A percentile compares a stretch with the other conserved stretches of the same genome.
These are phyloP conservation scores for Xestia xanthographa DNA, from an alignment of 2,888 invertebrate species.

Conservation along the genomic window DNA sequence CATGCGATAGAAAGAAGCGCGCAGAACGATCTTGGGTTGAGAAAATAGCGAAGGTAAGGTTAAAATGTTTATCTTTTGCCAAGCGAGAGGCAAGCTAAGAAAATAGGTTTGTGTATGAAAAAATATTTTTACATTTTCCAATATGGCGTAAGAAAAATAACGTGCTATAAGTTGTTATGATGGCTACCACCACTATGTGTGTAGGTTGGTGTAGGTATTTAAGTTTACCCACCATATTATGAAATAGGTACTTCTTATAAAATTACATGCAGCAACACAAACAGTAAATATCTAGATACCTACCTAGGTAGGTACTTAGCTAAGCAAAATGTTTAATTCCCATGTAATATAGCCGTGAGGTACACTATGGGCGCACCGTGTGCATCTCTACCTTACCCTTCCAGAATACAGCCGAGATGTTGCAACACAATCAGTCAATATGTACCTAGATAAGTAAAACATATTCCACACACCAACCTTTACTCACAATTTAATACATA, in stretches of 20 bases:
- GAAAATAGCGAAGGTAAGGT: conserved; percentile 26
- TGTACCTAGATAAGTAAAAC: background rate
- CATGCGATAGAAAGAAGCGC: conserved; percentile 35
- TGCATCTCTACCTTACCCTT: background rate
- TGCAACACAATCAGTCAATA: background rate
- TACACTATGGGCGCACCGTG: background rate
- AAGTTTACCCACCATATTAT: background rate
- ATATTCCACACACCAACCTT: conserved; percentile 8
- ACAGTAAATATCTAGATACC: background rate
- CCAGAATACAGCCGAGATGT: background rate
- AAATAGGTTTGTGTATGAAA: conserved; percentile 22
- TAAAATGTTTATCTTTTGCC: conserved; percentile 41
- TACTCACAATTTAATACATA: conserved; percentile 32
- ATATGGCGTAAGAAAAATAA: background rate
- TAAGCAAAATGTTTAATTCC: background rate
- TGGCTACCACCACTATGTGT: background rate
- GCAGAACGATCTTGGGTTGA: conserved; percentile 5
- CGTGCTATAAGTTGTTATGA: background rate
- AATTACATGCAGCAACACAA: background rate
- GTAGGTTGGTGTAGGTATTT: too few relatives aligned
- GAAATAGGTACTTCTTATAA: background rate
- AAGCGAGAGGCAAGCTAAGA: background rate
- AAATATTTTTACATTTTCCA: conserved; percentile 14
- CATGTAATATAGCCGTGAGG: background rate
- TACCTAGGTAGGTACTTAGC: background rate